A percentile compares a stretch with the other conserved stretches of the same genome.
Conservation (phyloP, 2,797 vertebrate genomes). For the Holocentrus rufus region DNA sequence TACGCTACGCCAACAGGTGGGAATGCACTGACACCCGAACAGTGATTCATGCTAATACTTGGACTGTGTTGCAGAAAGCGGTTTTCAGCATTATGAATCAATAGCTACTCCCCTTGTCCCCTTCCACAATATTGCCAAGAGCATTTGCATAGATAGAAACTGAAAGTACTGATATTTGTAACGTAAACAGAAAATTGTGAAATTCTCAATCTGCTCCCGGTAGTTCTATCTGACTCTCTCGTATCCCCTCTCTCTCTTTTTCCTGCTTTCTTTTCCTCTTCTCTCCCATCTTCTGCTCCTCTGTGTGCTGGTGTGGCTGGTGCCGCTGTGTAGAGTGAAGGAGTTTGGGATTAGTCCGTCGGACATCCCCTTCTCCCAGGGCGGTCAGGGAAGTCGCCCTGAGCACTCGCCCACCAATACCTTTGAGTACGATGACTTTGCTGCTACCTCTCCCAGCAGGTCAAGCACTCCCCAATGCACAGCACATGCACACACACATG, state of each 20-base stretch:
- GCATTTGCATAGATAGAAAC: slow-evolving; percentile 5
- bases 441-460: slow-evolving; percentile 93
- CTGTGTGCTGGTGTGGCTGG: slow-evolving; percentile 72
- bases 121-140: slow-evolving; percentile 16
- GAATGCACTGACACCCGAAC: slow-evolving; percentile 34
- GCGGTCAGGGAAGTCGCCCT: slow-evolving; percentile 91
- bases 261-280: slow-evolving; percentile 61
- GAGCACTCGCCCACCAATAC: slow-evolving; percentile 95
- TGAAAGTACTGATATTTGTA: slow-evolving; percentile 7
- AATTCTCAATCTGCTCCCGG: slow-evolving; percentile 47
- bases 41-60: slow-evolving; percentile 11
- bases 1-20: slow-evolving; percentile 99
- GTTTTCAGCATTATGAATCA: background rate
- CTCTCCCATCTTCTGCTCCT: slow-evolving; percentile 58
- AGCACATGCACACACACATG: slow-evolving; percentile 35
- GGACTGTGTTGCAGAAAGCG: background rate
- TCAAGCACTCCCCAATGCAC: slow-evolving; percentile 73
- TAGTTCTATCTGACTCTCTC: slow-evolving; percentile 66
- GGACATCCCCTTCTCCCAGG: slow-evolving; percentile 97
- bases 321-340: slow-evolving; percentile 89
- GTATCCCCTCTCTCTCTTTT: slow-evolving; percentile 57
- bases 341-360: slow-evolving; percentile 99
- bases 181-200: background rate
- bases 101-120: too few species aligned
- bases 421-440: slow-evolving; percentile 91